Conservation (phyloP, 2,113 vertebrate species). For the Gallinago paraguaiae region DNA sequence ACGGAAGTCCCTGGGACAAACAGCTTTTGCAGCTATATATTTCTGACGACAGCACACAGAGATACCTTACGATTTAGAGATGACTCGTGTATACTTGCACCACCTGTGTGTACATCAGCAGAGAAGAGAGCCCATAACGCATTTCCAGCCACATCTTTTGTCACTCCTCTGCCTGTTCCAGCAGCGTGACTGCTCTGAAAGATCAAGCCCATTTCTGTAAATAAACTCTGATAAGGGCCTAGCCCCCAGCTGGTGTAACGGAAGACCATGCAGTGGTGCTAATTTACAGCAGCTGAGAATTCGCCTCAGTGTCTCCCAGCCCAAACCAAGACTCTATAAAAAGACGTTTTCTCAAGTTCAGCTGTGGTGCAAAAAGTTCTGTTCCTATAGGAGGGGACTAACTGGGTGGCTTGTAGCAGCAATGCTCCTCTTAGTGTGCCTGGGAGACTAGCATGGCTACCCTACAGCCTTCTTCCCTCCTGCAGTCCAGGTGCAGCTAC, state of each 20-base stretch:
- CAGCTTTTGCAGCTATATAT: neutral
- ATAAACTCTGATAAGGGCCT: slow-evolving; percentile 16
- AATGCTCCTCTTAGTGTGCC: neutral
- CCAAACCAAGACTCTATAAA: slow-evolving; percentile 48
- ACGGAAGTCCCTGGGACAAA: neutral
- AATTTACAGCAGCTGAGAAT: slow-evolving; percentile 68
- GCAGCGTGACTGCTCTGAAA: neutral
- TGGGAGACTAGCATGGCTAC: neutral
- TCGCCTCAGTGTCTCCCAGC: neutral
- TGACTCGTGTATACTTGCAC: neutral
- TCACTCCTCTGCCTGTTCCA: neutral
- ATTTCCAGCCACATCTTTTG: neutral
- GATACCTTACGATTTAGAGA: rapidly evolving
- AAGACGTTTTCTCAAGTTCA: slow-evolving; percentile 47
- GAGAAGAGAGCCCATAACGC: neutral
- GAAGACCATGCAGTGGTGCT: slow-evolving; percentile 33
- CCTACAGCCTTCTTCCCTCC: neutral
- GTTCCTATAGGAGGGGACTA: neutral
- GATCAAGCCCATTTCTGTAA: neutral
- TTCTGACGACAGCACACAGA: rapidly evolving
- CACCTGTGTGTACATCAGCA: neutral
- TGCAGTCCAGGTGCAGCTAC: neutral
- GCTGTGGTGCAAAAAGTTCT: neutral
- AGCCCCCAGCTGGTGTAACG: slow-evolving; percentile 35
- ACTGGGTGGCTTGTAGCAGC: neutral